Conservation (phyloP, 1,140 invertebrate genomes). For the Xylocopa sonorina region DNA sequence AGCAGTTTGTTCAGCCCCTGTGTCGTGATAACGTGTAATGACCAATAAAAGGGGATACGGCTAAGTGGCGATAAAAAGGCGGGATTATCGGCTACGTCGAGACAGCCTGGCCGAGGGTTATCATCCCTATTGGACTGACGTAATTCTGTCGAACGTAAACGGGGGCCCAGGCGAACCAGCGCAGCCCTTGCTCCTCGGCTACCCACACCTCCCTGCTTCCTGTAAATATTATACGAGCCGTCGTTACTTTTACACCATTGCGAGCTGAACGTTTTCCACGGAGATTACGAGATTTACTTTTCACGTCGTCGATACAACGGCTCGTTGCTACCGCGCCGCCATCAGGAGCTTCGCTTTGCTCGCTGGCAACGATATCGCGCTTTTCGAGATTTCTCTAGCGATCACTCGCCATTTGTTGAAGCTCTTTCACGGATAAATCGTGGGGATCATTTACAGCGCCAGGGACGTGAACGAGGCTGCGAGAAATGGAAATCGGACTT, state of each 20-base stretch:
- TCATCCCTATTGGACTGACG: conserved; percentile 20
- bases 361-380: too few species aligned
- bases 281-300: conserved; percentile 21
- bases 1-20: conserved; percentile 23
- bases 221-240: conserved; percentile 37
- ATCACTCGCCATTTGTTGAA: background rate
- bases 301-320: background rate
- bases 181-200: background rate
- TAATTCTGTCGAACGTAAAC: conserved; percentile 23
- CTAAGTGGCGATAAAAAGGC: conserved; percentile 52
- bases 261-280: background rate
- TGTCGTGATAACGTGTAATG: conserved; percentile 41
- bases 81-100: conserved; percentile 33
- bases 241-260: conserved; percentile 6
- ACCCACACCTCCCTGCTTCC: background rate
- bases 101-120: conserved; percentile 8
- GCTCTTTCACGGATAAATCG: background rate
- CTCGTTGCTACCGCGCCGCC: too few species aligned
- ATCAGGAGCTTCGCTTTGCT: too few species aligned
- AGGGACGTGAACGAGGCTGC: too few species aligned
- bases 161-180: conserved; percentile 17
- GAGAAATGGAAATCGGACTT: too few species aligned
- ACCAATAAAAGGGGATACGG: conserved; percentile 38
- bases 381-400: too few species aligned
- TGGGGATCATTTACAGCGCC: too few species aligned